Base-by-base conservation (phyloP, 2,797 vertebrate genomes). In the Lagodon rhomboides region DNA sequence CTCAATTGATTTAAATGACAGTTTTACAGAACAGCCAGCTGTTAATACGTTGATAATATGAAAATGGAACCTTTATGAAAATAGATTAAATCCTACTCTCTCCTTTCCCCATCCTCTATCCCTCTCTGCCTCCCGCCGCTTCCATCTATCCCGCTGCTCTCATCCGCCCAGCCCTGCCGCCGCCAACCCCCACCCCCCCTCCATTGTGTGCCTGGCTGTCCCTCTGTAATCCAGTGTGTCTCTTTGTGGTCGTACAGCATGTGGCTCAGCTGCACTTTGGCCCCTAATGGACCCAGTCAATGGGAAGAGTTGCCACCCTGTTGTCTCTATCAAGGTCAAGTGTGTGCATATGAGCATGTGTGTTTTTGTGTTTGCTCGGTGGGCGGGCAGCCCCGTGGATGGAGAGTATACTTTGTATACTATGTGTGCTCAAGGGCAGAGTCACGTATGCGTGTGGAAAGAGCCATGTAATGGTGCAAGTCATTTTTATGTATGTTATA, bases 321-420 rank as follows among this genome's bases (percentile, higher is more conserved):
- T 88, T 90, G 91, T 87, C 85, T 87, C 58, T 79, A 88, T 92
- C 85, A 86, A 93, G 91, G 91, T 94, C 93, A 93, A 92, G 91
- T 87, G 83, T 85, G 74, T 83, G 46, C 41, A 49, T 25, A n/a
- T 2, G 38, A 44, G 55, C 30, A 25, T 64, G 70, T 50, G 44
- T 65, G 65, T 68, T 61, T 54, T 9, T 65, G 63, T 51, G 43
- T 58, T 49, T 51, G 66, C 55, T 58, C 68, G 56, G 23, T 44
- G 50, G 64, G 23, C 18, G 17, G 55, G 53, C 2, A 3, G 62
- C 51, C 20, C 59, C 46, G 68, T 74, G 38, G 47, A 6, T 56
- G 65, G 5, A 67, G 63, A 63, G 54, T 47, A 38, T 69, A 64
- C 22, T 69, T 56, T 73, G 63, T 77, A 47, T 82, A 46, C 17